A percentile compares a stretch with the other conserved stretches of the same genome.
Evolutionary conservation across 2,888 invertebrate species (phyloP).

Genomic region (Eucera pruinosa): DNA sequence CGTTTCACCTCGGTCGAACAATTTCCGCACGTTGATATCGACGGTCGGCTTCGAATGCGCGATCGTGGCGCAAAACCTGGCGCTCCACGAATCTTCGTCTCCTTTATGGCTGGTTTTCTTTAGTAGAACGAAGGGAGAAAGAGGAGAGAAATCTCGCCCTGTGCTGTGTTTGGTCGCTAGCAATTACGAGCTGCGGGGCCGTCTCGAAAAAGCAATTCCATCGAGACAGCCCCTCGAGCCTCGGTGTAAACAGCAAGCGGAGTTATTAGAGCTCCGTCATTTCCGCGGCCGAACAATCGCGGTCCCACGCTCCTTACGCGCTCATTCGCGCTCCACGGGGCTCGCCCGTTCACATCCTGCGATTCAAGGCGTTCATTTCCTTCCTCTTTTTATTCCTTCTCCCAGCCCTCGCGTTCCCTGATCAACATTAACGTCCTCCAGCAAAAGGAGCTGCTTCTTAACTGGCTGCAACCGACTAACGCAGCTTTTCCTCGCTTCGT

Average conservation of each 20-base stretch:
- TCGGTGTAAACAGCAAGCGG: conserved; percentile 46
- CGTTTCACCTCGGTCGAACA: conserved; percentile 16
- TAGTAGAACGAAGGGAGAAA: too few species aligned
- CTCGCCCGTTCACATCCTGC: conserved; percentile 82
- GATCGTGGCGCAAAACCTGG: neutral
- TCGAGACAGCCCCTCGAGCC: conserved; percentile 7
- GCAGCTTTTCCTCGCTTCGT: neutral
- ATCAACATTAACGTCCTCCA: neutral
- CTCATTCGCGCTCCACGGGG: conserved; percentile 67
- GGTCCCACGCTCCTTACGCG: conserved; percentile 75
- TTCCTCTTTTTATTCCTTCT: conserved; percentile 70
- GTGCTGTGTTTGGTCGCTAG: conserved; percentile 23
- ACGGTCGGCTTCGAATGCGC: neutral
- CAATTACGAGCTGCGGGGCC: conserved; percentile 33
- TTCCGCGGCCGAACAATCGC: conserved; percentile 74
- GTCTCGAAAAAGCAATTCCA: conserved; percentile 46
- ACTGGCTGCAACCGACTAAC: neutral
- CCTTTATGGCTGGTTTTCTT: neutral
- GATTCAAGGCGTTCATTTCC: conserved; percentile 77
- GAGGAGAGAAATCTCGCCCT: neutral
- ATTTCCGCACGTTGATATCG: conserved; percentile 20
- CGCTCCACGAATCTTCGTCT: neutral
- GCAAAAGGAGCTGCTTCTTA: neutral
- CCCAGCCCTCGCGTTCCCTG: neutral
- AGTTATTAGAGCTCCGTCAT: conserved; percentile 64